Conservation (phyloP, 1,140 invertebrate species). For the Drosophila paulistorum region DNA sequence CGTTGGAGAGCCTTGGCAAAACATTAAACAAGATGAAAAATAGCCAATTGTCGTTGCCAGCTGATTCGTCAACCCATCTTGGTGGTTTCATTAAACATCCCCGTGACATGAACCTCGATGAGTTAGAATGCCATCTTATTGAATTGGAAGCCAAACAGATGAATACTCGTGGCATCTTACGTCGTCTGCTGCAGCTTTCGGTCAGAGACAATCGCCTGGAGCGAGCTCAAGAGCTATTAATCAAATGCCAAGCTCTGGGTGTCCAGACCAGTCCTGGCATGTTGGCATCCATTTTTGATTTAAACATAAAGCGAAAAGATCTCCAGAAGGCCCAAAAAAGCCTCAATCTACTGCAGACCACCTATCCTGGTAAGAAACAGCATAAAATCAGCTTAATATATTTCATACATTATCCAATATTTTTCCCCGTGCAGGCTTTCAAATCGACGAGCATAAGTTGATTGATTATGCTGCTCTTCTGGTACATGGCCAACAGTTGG, state of each 20-base stretch:
- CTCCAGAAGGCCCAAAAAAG: conserved; percentile 76
- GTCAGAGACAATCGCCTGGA: conserved; percentile 81
- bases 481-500: conserved; percentile 78
- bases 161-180: conserved; percentile 83
- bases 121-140: conserved; percentile 84
- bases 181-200: conserved; percentile 83
- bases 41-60: conserved; percentile 32
- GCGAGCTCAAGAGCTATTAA: conserved; percentile 79
- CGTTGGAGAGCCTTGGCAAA: conserved; percentile 39
- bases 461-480: conserved; percentile 83
- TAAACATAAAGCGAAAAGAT: conserved; percentile 78
- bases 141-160: conserved; percentile 84
- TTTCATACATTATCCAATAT: neutral
- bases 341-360: conserved; percentile 63
- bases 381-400: neutral
- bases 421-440: conserved; percentile 65
- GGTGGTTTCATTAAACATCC: conserved; percentile 74
- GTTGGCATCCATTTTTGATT: conserved; percentile 82
- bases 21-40: conserved; percentile 60
- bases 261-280: conserved; percentile 83
- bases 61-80: conserved; percentile 25
- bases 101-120: conserved; percentile 83
- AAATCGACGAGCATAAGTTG: conserved; percentile 84
- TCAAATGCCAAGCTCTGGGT: conserved; percentile 74
- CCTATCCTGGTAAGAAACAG: conserved; percentile 60